A percentile compares a stretch with the other conserved stretches of the same genome.
Conservation (phyloP, 2,888 invertebrate species). For the Epistrophe eligans region DNA sequence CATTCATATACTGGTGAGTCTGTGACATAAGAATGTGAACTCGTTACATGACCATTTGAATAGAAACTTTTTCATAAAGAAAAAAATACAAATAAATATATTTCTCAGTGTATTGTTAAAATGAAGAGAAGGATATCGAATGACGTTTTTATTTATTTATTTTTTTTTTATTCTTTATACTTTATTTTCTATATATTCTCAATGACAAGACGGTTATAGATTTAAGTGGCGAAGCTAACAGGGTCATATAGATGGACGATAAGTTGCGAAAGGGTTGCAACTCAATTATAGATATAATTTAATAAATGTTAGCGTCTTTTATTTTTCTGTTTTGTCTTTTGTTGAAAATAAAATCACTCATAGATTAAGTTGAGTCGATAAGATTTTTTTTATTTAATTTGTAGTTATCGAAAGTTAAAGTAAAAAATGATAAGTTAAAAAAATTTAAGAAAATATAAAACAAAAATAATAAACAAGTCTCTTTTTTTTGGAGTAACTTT, state of each 20-base stretch:
- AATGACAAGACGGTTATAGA: constrained; percentile 20
- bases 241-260: background rate
- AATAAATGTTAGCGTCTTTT: constrained; percentile 15
- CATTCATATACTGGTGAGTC: background rate
- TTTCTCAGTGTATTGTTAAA: constrained; percentile 9
- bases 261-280: constrained; percentile 4
- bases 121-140: background rate
- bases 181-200: background rate
- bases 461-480: too few relatives aligned
- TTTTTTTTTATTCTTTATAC: background rate
- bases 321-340: background rate
- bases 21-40: constrained; percentile 3
- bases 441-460: too few relatives aligned
- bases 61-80: constrained; percentile 25
- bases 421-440: background rate
- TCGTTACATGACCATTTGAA: constrained; percentile 32
- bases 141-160: constrained; percentile 20
- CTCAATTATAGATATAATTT: constrained; percentile 6
- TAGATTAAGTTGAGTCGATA: background rate
- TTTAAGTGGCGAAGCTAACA: constrained; percentile 21
- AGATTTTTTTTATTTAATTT: background rate
- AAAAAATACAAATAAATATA: background rate
- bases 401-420: background rate
- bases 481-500: too few relatives aligned
- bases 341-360: background rate